Evolutionary conservation across 2,888 invertebrate genomes (phyloP).

Genomic region (Leptinotarsa tumamoca): DNA sequence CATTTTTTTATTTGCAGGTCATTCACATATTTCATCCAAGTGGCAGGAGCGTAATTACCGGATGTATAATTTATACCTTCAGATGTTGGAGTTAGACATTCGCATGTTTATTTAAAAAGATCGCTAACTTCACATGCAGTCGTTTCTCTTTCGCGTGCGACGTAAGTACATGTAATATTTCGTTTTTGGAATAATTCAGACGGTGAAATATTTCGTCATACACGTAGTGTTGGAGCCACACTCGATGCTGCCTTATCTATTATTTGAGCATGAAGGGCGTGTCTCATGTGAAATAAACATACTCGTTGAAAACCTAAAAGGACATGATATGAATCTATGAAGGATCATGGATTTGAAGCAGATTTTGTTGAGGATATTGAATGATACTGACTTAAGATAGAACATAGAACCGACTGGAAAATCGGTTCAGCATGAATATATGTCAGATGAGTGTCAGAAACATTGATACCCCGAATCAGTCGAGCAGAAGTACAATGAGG

Average conservation of each 20-base stretch:
- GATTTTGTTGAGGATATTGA: too few relatives aligned
- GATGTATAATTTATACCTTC: constrained; percentile 10
- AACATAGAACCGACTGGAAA: too few relatives aligned
- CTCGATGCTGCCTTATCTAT: not conserved
- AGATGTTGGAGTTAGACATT: constrained; percentile 11
- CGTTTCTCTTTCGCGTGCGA: not conserved
- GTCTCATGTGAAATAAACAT: not conserved
- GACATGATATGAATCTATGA: too few relatives aligned
- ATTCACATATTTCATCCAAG: constrained; percentile 9
- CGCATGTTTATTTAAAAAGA: constrained; percentile 14
- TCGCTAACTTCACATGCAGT: constrained; percentile 11
- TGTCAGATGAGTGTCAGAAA: too few relatives aligned
- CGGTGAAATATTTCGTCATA: not conserved
- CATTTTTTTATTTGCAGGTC: not conserved
- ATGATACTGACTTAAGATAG: too few relatives aligned
- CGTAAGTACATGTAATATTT: constrained; percentile 8
- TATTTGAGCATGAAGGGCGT: not conserved
- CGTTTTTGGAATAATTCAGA: not conserved
- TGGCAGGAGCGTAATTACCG: constrained; percentile 11
- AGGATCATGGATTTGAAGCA: too few relatives aligned
- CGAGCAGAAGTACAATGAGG: too few relatives aligned
- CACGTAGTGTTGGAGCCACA: not conserved
- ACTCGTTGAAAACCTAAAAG: too few relatives aligned
- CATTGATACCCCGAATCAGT: too few relatives aligned
- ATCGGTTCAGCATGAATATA: too few relatives aligned